phyloP scores from a whole-genome alignment of 2,888 invertebrate species.

The Parnassius glacialis region DNA sequence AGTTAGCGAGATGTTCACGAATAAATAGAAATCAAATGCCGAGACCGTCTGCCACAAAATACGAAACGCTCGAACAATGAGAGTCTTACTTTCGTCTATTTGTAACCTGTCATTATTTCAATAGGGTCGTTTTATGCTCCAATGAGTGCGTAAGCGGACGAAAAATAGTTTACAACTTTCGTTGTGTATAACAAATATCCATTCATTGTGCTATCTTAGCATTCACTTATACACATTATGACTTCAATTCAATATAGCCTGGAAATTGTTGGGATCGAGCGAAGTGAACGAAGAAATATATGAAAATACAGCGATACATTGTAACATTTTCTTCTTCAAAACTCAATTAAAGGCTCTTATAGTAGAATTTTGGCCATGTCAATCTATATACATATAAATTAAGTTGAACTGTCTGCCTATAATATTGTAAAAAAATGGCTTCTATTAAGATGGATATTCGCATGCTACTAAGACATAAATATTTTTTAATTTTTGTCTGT shows the following conservation, averaged over 20 bases:
- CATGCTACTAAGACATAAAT: no score
- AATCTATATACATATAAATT: no score
- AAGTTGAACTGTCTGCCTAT: no score
- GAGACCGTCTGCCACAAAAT: slow-evolving; percentile 32
- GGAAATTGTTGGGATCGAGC: no score
- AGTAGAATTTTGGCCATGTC: no score
- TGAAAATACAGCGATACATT: no score
- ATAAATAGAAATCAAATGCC: slow-evolving; percentile 38
- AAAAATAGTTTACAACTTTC: slow-evolving; percentile 48
- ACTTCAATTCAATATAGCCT: slow-evolving; percentile 7
- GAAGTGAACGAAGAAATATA: no score
- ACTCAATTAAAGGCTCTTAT: no score
- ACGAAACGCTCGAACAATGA: slow-evolving; percentile 48
- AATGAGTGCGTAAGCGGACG: slow-evolving; percentile 49
- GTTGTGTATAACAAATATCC: slow-evolving; percentile 38
- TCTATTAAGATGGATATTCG: no score
- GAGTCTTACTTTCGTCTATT: slow-evolving; percentile 64
- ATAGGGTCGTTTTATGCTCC: slow-evolving; percentile 64
- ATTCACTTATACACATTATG: slow-evolving; percentile 18
- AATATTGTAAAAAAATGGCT: no score
- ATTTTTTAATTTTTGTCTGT: no score
- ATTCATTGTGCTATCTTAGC: slow-evolving; percentile 28
- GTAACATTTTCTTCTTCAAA: no score
- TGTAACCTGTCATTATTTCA: slow-evolving; percentile 69
- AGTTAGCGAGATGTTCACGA: slow-evolving; percentile 39